A percentile compares a stretch with the other conserved stretches of the same genome.
phyloP scores from a whole-genome alignment of 1,140 invertebrate genomes.

The Drosophila rhopaloa region DNA sequence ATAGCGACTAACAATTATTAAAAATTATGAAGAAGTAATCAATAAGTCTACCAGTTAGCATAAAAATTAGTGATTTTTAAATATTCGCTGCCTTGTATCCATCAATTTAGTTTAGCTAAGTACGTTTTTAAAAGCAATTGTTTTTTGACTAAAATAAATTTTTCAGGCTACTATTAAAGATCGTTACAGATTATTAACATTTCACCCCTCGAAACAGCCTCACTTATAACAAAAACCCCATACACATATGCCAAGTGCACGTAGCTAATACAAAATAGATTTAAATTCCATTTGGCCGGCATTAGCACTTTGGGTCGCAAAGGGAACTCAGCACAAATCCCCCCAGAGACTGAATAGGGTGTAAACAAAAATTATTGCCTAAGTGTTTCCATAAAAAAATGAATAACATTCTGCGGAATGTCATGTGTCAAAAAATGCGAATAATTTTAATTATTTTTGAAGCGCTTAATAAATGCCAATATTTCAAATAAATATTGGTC shows the following conservation, averaged over 20 bases:
- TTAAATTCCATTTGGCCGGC: slow-evolving; percentile 71
- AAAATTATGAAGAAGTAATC: too few species aligned
- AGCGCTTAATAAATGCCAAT: slow-evolving; percentile 19
- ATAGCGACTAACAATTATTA: too few species aligned
- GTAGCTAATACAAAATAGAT: slow-evolving; percentile 69
- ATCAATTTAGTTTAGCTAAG: too few species aligned
- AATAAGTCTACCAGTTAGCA: too few species aligned
- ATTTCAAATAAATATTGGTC: slow-evolving; percentile 32
- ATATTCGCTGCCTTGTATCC: too few species aligned
- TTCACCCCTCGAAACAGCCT: slow-evolving; percentile 14
- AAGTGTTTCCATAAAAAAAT: slow-evolving; percentile 68
- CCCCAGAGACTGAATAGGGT: slow-evolving; percentile 40
- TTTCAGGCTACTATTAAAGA: neutral
- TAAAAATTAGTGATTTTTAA: too few species aligned
- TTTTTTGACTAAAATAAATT: neutral
- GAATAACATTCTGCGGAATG: slow-evolving; percentile 39
- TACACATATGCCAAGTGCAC: slow-evolving; percentile 55
- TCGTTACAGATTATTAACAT: slow-evolving; percentile 10
- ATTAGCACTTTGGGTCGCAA: slow-evolving; percentile 67
- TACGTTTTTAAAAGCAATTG: too few species aligned
- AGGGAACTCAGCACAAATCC: slow-evolving; percentile 34
- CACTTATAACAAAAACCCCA: slow-evolving; percentile 3
- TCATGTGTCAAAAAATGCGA: neutral
- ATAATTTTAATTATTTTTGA: slow-evolving; percentile 19
- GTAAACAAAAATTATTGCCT: slow-evolving; percentile 62